phyloP scores from a whole-genome alignment of 1,140 invertebrate species.

The Drosophila erecta region DNA sequence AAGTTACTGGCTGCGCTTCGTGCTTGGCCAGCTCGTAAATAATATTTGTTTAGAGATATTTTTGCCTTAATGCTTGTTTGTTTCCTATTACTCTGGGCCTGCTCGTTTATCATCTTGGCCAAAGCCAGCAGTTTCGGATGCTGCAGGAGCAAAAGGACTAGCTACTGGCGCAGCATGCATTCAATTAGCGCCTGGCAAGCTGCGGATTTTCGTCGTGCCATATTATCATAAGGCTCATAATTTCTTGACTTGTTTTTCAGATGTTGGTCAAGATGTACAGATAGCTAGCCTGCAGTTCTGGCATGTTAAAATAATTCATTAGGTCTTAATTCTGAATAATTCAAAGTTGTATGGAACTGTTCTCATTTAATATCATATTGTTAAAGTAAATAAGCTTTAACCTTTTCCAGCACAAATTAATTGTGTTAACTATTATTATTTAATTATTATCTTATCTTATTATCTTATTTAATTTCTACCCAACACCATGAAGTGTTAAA shows the following conservation, averaged over 20 bases:
- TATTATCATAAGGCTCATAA: constrained; percentile 51
- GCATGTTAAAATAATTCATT: no score
- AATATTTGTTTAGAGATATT: constrained; percentile 75
- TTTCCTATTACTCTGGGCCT: constrained; percentile 59
- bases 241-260: constrained; percentile 16
- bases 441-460: no score
- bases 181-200: constrained; percentile 69
- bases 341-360: no score
- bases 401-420: no score
- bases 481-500: background rate
- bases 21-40: constrained; percentile 57
- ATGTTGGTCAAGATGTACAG: constrained; percentile 1
- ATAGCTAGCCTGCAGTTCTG: background rate
- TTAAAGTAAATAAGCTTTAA: no score
- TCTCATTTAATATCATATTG: no score
- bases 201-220: constrained; percentile 50
- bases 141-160: constrained; percentile 36
- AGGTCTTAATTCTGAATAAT: no score
- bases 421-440: background rate
- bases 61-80: constrained; percentile 73
- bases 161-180: constrained; percentile 65
- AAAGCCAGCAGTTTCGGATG: constrained; percentile 47
- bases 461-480: background rate
- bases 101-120: constrained; percentile 68
- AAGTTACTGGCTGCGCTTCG: constrained; percentile 24